A percentile compares a stretch with the other conserved stretches of the same genome.
phyloP scores from a whole-genome alignment of 2,797 vertebrate genomes.

The Gallinago solitaria region DNA sequence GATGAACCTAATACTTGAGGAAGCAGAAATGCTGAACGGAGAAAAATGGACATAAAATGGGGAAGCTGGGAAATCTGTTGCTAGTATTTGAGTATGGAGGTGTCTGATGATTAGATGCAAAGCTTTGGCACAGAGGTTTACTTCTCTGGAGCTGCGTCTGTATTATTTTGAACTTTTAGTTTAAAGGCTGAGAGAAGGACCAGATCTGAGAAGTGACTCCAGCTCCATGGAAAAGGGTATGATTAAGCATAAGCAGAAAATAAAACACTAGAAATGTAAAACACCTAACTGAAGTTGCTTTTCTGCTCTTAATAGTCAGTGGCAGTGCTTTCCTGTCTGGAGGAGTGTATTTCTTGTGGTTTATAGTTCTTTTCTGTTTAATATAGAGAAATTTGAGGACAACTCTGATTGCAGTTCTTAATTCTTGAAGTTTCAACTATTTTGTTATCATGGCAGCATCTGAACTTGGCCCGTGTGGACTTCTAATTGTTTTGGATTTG shows the following conservation, averaged over 20 bases:
- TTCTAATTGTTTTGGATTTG: neutral
- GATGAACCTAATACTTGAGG: neutral
- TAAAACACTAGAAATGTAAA: neutral
- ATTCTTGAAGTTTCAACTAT: neutral
- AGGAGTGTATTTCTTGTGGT: neutral
- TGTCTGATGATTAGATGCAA: neutral
- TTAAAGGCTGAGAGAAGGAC: neutral
- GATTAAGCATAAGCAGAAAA: neutral
- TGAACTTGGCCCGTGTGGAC: neutral
- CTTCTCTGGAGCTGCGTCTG: neutral
- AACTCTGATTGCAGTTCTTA: neutral
- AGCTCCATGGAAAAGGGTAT: neutral
- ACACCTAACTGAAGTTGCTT: neutral
- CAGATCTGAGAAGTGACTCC: neutral
- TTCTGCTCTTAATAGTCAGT: neutral
- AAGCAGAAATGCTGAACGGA: neutral
- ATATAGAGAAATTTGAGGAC: neutral
- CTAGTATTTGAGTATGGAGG: neutral
- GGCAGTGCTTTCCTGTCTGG: neutral
- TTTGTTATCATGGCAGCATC: neutral
- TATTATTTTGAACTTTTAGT: neutral
- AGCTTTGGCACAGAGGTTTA: neutral
- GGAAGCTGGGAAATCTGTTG: neutral
- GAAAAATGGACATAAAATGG: neutral
- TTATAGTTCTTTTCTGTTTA: neutral